Conservation (phyloP, 2,888 invertebrate genomes). For the Leptopterna dolabrata region DNA sequence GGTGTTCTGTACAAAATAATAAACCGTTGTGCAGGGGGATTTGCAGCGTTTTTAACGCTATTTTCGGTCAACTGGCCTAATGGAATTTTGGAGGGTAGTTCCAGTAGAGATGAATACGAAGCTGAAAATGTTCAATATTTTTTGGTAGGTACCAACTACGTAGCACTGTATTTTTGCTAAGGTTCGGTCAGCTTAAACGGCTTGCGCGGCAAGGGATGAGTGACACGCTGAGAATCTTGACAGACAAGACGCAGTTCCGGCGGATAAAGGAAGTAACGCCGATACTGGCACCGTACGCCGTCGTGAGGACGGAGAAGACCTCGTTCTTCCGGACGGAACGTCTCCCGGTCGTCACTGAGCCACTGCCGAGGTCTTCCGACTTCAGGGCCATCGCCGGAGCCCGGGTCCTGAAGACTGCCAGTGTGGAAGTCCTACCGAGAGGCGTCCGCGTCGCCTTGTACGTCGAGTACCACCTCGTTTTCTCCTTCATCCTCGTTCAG, state of each 20-base stretch:
- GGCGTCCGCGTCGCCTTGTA: background rate
- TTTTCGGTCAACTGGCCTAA: no score
- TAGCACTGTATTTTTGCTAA: background rate
- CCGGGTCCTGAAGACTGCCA: background rate
- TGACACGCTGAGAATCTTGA: background rate
- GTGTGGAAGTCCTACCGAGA: background rate
- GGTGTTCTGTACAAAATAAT: no score
- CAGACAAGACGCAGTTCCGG: background rate
- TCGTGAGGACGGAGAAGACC: background rate
- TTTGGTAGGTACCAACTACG: no score
- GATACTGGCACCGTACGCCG: background rate
- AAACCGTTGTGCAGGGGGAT: no score
- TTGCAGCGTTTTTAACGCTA: no score
- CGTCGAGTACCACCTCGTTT: slow-evolving; percentile 10
- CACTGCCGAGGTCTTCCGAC: background rate
- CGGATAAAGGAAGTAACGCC: background rate
- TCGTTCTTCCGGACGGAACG: background rate
- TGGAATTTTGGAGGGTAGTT: no score
- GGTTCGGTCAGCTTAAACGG: background rate
- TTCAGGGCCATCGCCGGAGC: no score
- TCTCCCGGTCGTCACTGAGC: background rate
- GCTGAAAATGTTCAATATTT: no score
- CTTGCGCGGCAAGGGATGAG: background rate
- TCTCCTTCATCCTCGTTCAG: background rate
- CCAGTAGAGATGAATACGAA: no score